phyloP scores from a whole-genome alignment of 2,888 invertebrate genomes.

The Acleris emargana region DNA sequence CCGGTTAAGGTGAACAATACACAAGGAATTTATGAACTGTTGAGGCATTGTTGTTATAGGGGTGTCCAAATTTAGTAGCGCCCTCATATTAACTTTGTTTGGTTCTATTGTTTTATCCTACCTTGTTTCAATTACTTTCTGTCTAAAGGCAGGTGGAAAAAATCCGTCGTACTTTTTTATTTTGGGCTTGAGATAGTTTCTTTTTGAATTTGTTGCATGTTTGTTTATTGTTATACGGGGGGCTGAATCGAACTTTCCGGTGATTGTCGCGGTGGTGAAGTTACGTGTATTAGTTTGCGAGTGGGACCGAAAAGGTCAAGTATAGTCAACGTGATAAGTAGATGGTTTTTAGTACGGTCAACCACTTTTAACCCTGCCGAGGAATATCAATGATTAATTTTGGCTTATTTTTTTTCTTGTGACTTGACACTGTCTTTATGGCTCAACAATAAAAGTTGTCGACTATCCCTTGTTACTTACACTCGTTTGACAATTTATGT shows the following conservation, averaged over 20 bases:
- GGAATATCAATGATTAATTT: no score
- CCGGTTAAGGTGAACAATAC: slow-evolving; percentile 38
- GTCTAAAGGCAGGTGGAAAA: slow-evolving; percentile 33
- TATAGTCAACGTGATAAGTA: background rate
- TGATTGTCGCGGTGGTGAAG: background rate
- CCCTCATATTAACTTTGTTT: slow-evolving; percentile 67
- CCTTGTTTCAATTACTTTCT: slow-evolving; percentile 67
- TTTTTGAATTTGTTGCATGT: slow-evolving; percentile 21
- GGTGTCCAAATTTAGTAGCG: slow-evolving; percentile 64
- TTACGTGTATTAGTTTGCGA: background rate
- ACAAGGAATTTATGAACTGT: slow-evolving; percentile 1
- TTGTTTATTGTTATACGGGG: slow-evolving; percentile 8
- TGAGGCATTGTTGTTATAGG: slow-evolving; percentile 43
- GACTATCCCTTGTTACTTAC: no score
- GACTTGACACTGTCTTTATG: no score
- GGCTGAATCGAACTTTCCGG: background rate
- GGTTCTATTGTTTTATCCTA: slow-evolving; percentile 66
- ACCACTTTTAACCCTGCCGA: no score
- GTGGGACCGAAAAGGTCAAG: background rate
- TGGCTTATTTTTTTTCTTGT: no score
- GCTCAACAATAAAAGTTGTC: no score
- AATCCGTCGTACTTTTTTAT: slow-evolving; percentile 30
- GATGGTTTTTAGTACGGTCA: no score
- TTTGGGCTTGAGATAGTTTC: slow-evolving; percentile 20
- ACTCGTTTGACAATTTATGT: no score